Conservation (phyloP, 2,113 vertebrate species). For the Alouatta palliata region DNA sequence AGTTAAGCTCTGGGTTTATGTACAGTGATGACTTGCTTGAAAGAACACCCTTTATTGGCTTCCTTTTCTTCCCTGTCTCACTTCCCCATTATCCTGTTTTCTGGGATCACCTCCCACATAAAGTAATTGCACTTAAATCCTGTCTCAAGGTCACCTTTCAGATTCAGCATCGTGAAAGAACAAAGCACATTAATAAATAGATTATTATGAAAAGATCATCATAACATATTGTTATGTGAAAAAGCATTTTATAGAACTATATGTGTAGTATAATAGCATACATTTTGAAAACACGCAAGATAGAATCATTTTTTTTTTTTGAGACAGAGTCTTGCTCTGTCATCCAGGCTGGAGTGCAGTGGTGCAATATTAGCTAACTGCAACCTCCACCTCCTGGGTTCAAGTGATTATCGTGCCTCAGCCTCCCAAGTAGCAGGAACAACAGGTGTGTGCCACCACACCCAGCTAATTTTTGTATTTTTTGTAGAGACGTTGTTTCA, state of each 20-base stretch:
- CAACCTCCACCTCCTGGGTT: no score
- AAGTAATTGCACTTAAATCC: neutral
- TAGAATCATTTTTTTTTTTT: neutral
- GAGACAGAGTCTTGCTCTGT: no score
- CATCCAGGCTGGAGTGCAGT: no score
- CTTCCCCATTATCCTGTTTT: neutral
- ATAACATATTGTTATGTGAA: conserved; percentile 1
- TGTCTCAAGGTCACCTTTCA: neutral
- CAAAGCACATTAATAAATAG: neutral
- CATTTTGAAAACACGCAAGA: conserved; percentile 5
- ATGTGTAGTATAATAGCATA: neutral
- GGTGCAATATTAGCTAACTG: no score
- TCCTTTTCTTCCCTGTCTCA: neutral
- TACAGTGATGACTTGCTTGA: neutral
- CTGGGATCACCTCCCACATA: neutral
- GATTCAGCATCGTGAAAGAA: conserved; percentile 5
- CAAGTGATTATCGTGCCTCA: no score
- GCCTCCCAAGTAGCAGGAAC: no score
- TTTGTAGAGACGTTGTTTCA: no score
- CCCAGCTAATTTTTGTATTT: no score
- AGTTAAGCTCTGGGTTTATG: neutral
- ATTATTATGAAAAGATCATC: neutral
- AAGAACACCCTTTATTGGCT: neutral
- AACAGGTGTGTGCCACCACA: no score
- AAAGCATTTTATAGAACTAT: neutral